A percentile compares a stretch with the other conserved stretches of the same genome.
Evolutionary conservation across 2,888 invertebrate genomes (phyloP).

Genomic region (Phytoseiulus persimilis): DNA sequence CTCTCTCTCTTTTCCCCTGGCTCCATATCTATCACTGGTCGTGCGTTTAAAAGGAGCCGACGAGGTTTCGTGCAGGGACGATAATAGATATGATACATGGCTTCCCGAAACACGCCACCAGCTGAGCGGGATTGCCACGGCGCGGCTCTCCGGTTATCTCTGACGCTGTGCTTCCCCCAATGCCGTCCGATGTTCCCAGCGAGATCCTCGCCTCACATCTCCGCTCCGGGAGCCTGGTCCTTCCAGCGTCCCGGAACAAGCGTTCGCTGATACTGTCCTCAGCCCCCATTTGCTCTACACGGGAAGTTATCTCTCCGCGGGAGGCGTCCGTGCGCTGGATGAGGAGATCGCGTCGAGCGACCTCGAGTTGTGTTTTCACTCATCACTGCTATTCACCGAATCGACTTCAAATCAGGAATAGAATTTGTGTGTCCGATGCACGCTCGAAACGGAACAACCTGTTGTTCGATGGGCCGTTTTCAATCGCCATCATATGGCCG

Average conservation of each 20-base stretch:
- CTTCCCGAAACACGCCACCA: background rate
- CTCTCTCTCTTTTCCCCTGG: background rate
- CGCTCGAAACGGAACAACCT: background rate
- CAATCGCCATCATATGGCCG: background rate
- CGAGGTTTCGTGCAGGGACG: constrained; percentile 15
- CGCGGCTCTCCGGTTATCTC: background rate
- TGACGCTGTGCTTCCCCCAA: background rate
- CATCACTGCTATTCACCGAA: background rate
- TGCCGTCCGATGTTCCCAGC: background rate
- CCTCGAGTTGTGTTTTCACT: no score
- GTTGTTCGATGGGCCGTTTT: background rate
- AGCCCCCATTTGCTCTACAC: background rate
- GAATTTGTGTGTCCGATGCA: background rate
- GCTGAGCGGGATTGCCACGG: background rate
- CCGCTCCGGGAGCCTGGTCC: background rate
- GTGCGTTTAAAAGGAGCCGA: background rate
- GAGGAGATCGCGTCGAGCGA: no score
- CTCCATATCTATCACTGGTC: background rate
- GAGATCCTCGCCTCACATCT: background rate
- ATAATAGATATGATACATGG: constrained; percentile 38
- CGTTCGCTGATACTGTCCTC: background rate
- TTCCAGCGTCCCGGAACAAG: background rate
- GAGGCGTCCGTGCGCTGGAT: background rate
- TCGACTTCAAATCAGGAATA: background rate
- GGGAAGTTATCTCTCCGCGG: background rate